Conservation (phyloP, 2,797 vertebrate species). For the Fratercula arctica region DNA sequence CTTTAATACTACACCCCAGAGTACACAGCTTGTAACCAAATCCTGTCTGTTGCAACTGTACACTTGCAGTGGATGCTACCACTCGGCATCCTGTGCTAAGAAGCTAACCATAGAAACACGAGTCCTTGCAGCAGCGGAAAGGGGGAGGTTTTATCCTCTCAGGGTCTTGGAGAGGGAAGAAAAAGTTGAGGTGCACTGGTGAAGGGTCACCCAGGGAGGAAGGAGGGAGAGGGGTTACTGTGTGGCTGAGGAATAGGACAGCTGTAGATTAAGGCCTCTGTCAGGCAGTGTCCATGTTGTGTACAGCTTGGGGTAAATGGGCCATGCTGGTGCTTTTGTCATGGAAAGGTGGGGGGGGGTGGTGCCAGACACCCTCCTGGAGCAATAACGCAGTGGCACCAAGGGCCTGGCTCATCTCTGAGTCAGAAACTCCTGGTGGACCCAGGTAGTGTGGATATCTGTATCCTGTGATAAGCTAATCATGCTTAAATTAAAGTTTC, state of each 20-base stretch:
- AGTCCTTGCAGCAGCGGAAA: not conserved
- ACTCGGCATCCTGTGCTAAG: not conserved
- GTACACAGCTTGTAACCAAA: too few relatives aligned
- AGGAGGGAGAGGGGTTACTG: not conserved
- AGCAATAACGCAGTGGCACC: too few relatives aligned
- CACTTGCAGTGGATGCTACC: not conserved
- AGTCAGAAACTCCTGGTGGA: not conserved
- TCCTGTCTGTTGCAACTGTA: too few relatives aligned
- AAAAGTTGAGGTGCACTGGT: not conserved
- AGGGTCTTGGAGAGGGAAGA: not conserved
- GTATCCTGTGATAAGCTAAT: not conserved
- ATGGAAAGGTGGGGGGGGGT: not conserved
- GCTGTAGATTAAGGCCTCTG: too few relatives aligned
- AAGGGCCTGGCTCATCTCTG: not conserved
- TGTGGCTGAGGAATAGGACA: not conserved
- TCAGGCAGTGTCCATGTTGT: fast-evolving
- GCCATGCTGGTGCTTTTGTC: not conserved
- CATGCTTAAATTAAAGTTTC: not conserved
- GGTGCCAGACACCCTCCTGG: not conserved
- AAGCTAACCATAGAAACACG: not conserved
- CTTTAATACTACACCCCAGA: too few relatives aligned
- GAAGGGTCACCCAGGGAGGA: not conserved
- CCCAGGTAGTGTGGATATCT: too few relatives aligned
- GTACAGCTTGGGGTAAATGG: not conserved
- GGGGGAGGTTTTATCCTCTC: not conserved